Evolutionary conservation across 2,888 invertebrate species (phyloP), one percentile per base, ranked within the genome.

Genomic region (Myopa tessellatipennis): DNA sequence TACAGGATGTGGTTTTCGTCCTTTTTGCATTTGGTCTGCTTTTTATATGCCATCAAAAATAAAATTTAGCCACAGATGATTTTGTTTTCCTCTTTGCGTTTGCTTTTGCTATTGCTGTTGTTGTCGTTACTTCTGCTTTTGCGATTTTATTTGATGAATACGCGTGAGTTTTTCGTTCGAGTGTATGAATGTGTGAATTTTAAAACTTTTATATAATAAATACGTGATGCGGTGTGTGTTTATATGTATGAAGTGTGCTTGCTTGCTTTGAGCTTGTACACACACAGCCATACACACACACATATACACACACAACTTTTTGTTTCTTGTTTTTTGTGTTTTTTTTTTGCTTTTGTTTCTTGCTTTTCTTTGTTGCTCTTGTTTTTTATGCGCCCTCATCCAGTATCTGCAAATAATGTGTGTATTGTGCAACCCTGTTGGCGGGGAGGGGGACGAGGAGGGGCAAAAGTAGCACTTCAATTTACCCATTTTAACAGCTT

Each of bases 401-500:
- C 26, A 26, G 61, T 61, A 34, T 26, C 61, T 61, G 61, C 26
- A 26, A 61, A 61, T 61, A 61, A 61, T 61, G 18, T 10, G 26
- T 8, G 6, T 61, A n/a, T 26, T 61, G 26, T 26, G 18, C 61
- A 26, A 26, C 10, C 3, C 61, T 61, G 26, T 61, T 26, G 6
- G 26, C 2, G 26, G 18, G 10, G 0, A 3, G 7, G 18, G 18
- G 18, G 5, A 4, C 58, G 16, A n/a, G 58, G 58, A n/a, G 18
- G 58, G 58, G 0, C 2, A 18, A 61, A n/a, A 61, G 26, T 26
- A n/a, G 10, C n/a, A n/a, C 34, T 61, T 61, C 4, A 61, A 61
- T 61, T 26, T 26, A 34, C 61, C 61, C 61, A 26, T n/a, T 61
- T 61, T 61, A 61, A 61, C 61, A 26, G 61, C 26, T 60, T 60